These are phyloP conservation scores for Martes martes DNA, from an alignment of 2,113 vertebrate species.

Conservation along the genomic window DNA sequence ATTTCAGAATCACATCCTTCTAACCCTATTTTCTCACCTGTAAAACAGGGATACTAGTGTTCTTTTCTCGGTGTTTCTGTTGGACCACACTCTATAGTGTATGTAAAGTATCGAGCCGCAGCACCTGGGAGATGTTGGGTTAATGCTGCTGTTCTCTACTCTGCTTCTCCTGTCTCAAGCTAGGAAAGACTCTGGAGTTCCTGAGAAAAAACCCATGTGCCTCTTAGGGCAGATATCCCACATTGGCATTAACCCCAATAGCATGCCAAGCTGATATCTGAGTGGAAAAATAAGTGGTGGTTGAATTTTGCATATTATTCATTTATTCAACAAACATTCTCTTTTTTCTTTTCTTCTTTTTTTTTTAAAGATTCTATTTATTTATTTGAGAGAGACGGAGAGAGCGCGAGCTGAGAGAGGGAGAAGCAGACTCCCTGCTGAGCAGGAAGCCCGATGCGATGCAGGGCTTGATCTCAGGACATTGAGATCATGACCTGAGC, in stretches of 20 bases:
- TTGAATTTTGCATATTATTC: not conserved
- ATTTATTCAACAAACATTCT: not conserved
- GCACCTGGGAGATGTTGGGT: not conserved
- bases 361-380: not conserved
- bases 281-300: not conserved
- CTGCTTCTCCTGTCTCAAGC: not conserved
- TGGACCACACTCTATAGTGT: not conserved
- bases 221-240: not conserved
- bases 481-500: not conserved
- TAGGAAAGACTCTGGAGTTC: not conserved
- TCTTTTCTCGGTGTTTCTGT: not conserved
- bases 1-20: not conserved
- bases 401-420: not conserved
- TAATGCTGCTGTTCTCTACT: not conserved
- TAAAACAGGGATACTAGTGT: not conserved
- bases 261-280: not conserved
- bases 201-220: not conserved
- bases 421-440: not conserved
- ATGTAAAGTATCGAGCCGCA: not conserved
- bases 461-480: too few relatives aligned
- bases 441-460: not conserved
- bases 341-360: not conserved
- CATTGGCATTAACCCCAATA: not conserved
- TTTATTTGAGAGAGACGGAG: not conserved
- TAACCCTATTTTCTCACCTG: not conserved